Percentiles rank a stretch among this genome's conserved stretches.
Conservation (phyloP, 30 jellyfish, hydroid and myxozoan genomes). For the Hydractinia symbiolongicarpus region DNA sequence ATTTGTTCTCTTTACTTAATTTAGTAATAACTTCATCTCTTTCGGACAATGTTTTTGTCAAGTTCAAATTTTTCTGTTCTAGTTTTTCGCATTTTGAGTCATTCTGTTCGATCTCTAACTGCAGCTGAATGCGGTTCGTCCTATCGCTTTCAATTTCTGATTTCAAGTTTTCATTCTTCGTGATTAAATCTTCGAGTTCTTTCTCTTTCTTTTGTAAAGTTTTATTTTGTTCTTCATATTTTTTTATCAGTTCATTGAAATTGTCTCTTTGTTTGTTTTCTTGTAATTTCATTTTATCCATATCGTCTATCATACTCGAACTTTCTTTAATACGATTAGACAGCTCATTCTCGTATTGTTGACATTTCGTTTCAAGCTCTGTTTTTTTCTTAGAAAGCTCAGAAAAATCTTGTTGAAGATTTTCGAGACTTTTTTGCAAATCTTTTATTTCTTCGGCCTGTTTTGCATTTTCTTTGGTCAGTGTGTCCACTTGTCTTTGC, state of each 20-base stretch:
- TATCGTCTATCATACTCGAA: conserved; percentile 9
- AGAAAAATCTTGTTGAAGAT: no score
- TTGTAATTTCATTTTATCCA: conserved; percentile 4
- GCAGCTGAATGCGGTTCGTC: not conserved
- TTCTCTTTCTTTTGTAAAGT: not conserved
- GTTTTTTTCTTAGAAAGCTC: not conserved
- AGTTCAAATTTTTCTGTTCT: not conserved
- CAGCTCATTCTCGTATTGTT: not conserved
- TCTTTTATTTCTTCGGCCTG: no score
- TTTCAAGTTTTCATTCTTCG: not conserved
- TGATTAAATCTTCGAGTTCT: not conserved
- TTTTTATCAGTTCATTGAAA: not conserved
- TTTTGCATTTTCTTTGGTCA: no score
- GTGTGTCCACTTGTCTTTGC: no score
- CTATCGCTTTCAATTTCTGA: conserved; percentile 5
- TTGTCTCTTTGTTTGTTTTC: not conserved
- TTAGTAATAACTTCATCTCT: not conserved
- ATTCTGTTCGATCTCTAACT: not conserved
- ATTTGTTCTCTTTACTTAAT: not conserved
- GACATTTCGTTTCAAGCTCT: not conserved
- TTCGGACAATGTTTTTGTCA: not conserved
- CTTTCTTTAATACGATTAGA: conserved; percentile 6
- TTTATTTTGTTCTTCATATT: not conserved
- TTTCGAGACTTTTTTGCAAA: no score
- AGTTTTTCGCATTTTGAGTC: not conserved